These are phyloP conservation scores for Ophioderma brevispina DNA, from an alignment of 35 echinoderm and acorn worm species.

Conservation along the genomic window DNA sequence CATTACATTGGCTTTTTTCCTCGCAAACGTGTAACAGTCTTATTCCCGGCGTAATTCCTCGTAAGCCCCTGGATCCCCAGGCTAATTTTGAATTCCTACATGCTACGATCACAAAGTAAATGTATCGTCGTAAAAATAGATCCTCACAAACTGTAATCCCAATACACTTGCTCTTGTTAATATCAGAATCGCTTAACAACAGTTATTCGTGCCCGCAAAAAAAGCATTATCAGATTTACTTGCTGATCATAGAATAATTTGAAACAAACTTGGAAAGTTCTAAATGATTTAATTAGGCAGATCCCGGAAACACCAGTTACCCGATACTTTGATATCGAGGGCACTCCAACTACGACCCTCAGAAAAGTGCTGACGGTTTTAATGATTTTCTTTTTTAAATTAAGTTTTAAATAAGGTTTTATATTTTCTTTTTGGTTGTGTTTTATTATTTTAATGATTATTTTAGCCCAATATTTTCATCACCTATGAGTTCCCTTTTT, in stretches of 20 bases:
- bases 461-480: background rate
- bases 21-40: background rate
- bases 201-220: background rate
- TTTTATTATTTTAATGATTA: background rate
- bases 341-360: background rate
- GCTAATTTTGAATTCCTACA: background rate
- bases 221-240: background rate
- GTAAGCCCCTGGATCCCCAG: background rate
- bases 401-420: conserved; percentile 19
- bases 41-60: background rate
- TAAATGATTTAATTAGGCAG: conserved; percentile 15
- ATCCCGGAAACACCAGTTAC: background rate
- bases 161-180: background rate
- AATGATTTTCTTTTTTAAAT: conserved; percentile 56
- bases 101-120: conserved; percentile 8
- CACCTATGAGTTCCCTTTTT: conserved; percentile 17
- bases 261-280: conserved; percentile 1
- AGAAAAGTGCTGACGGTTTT: conserved; percentile 34
- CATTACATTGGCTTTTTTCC: background rate
- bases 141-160: background rate
- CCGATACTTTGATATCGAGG: background rate
- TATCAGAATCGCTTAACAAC: background rate
- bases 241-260: background rate
- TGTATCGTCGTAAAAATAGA: background rate
- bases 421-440: background rate